Conservation (phyloP, 1,140 invertebrate genomes). For the Temnothorax nylanderi region DNA sequence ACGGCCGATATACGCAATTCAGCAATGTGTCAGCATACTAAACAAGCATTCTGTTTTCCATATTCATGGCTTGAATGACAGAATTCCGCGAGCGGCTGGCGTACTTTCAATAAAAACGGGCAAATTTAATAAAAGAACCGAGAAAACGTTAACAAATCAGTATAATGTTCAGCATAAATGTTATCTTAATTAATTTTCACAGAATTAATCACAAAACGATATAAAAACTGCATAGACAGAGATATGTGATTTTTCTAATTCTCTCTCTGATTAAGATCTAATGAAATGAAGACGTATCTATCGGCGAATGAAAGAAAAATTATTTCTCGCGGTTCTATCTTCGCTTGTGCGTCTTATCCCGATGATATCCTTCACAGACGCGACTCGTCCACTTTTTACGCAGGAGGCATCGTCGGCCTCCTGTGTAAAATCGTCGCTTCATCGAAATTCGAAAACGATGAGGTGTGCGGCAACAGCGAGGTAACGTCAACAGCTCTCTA, state of each 20-base stretch:
- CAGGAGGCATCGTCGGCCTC: too few species aligned
- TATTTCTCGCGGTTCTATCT: background rate
- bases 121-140: background rate
- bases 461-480: background rate
- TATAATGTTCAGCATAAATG: too few species aligned
- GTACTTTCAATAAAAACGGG: background rate
- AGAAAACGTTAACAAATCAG: background rate
- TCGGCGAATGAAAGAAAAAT: background rate
- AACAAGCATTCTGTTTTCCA: conserved; percentile 39
- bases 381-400: background rate
- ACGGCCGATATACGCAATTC: conserved; percentile 7
- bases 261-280: background rate
- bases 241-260: background rate
- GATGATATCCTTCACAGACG: background rate
- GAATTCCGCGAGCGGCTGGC: background rate
- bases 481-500: background rate
- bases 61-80: conserved; percentile 30
- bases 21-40: conserved; percentile 53
- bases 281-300: background rate
- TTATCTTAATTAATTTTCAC: background rate
- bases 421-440: background rate
- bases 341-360: background rate
- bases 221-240: background rate
- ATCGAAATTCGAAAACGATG: background rate
- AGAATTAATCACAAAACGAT: background rate